These are phyloP conservation scores for Aradophagus sp. DNA, from an alignment of 1,140 invertebrate genomes.

Conservation along the genomic window DNA sequence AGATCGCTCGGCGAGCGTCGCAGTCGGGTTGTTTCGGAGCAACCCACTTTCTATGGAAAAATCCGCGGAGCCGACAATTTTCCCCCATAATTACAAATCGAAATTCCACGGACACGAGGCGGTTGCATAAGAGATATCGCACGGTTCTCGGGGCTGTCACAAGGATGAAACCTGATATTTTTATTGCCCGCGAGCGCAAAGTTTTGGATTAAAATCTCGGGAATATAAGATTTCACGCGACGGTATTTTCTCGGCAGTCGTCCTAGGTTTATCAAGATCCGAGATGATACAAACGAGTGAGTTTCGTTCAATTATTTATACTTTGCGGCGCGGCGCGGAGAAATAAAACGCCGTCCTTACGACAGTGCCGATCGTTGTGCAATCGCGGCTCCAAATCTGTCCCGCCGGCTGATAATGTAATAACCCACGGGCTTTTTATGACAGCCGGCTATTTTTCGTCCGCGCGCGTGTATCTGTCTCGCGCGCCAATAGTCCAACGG, in stretches of 20 bases:
- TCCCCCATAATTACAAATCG: conserved; percentile 23
- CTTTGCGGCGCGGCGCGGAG: conserved; percentile 7
- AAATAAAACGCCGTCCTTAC: too few species aligned
- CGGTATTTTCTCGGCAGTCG: conserved; percentile 24
- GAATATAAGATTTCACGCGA: conserved; percentile 42
- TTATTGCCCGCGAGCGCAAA: conserved; percentile 16
- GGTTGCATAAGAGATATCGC: conserved; percentile 34
- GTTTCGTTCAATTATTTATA: conserved; percentile 41
- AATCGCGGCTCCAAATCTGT: conserved; percentile 30
- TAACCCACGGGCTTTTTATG: conserved; percentile 46
- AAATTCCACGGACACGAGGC: conserved; percentile 14
- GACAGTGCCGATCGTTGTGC: conserved; percentile 10
- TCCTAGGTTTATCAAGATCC: conserved; percentile 33
- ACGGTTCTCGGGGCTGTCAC: conserved; percentile 13
- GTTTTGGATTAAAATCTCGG: conserved; percentile 48
- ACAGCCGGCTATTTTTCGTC: conserved; percentile 36
- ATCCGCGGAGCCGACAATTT: conserved; percentile 12
- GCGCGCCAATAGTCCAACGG: conserved; percentile 31
- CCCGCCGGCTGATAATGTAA: conserved; percentile 32
- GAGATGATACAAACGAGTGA: conserved; percentile 29
- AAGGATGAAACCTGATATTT: conserved; percentile 33
- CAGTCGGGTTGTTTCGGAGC: neutral
- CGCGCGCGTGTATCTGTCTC: conserved; percentile 4
- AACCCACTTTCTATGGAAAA: conserved; percentile 35
- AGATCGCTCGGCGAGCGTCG: conserved; percentile 6